Evolutionary conservation across 92 coral and sea anemone genomes (phyloP).

Genomic region (Plumapathes pennacea): DNA sequence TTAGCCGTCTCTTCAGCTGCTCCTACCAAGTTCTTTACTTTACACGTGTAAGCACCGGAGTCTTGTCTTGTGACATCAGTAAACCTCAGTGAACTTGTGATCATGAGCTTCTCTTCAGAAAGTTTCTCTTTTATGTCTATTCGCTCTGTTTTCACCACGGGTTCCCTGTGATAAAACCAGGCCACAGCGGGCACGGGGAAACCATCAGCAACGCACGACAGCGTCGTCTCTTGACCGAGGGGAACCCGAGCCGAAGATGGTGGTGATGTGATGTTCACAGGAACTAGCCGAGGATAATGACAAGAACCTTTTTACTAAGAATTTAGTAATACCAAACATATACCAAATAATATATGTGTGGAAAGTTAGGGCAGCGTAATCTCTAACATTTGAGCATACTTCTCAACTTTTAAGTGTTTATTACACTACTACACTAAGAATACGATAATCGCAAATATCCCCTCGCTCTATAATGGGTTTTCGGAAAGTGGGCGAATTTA

Average conservation of each 20-base stretch:
- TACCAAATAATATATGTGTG: too few species aligned
- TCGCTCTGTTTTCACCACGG: constrained; percentile 4
- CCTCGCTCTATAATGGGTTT: too few species aligned
- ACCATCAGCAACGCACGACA: constrained; percentile 51
- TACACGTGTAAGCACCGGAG: constrained; percentile 34
- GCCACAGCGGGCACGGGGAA: constrained; percentile 40
- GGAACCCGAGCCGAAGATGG: neutral
- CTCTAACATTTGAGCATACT: too few species aligned
- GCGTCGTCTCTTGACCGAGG: constrained; percentile 8
- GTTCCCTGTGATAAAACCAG: constrained; percentile 44
- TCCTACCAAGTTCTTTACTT: constrained; percentile 18
- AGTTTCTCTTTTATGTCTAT: neutral
- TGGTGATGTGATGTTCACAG: constrained; percentile 3
- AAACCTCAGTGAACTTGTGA: constrained; percentile 9
- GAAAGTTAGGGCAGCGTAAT: too few species aligned
- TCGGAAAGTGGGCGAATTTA: too few species aligned
- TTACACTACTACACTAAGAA: too few species aligned
- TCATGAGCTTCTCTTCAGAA: neutral
- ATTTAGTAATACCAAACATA: too few species aligned
- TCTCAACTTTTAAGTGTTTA: too few species aligned
- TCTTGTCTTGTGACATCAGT: constrained; percentile 1
- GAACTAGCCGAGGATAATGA: too few species aligned
- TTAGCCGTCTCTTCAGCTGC: neutral
- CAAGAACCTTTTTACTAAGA: too few species aligned
- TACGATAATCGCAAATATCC: too few species aligned